These are phyloP conservation scores for Psammodynastes pulverulentus DNA, from an alignment of 2,113 vertebrate species.

Conservation along the genomic window DNA sequence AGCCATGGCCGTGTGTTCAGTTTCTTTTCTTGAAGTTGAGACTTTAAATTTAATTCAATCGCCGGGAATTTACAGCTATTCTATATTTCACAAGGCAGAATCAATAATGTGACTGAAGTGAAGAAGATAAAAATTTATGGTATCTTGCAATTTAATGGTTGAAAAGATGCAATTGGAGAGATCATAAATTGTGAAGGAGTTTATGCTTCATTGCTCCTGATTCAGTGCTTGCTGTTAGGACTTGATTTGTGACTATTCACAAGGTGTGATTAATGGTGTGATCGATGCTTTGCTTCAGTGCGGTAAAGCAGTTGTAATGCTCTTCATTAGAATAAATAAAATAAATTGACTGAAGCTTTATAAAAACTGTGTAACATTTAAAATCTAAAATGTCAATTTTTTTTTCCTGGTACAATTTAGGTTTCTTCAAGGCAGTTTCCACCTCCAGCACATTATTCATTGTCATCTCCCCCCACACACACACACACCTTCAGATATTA, in stretches of 20 bases:
- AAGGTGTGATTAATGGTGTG: conserved; percentile 99
- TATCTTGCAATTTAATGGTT: conserved; percentile 99
- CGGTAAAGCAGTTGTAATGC: conserved; percentile 98
- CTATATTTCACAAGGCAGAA: conserved; percentile 99
- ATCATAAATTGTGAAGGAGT: conserved; percentile 99
- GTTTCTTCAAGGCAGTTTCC: conserved; percentile 84
- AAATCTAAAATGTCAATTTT: conserved; percentile 96
- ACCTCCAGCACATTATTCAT: conserved; percentile 91
- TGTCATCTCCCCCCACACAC: conserved; percentile 78
- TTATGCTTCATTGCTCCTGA: conserved; percentile 99
- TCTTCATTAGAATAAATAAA: conserved; percentile 99
- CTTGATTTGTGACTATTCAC: conserved; percentile 99
- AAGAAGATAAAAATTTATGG: conserved; percentile 99
- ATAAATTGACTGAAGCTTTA: conserved; percentile 99
- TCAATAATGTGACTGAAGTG: conserved; percentile 99
- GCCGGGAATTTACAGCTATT: conserved; percentile 94
- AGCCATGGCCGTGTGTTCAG: conserved; percentile 88
- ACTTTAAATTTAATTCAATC: conserved; percentile 98
- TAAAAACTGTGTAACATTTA: conserved; percentile 99
- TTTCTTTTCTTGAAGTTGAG: conserved; percentile 92
- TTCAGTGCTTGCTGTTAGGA: conserved; percentile 99
- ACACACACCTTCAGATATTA: conserved; percentile 75
- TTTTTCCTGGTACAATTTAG: conserved; percentile 85
- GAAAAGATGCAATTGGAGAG: conserved; percentile 99
- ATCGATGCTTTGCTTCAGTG: conserved; percentile 92